These are phyloP conservation scores for Temnothorax ravouxi DNA, from an alignment of 2,888 invertebrate genomes.

Conservation along the genomic window DNA sequence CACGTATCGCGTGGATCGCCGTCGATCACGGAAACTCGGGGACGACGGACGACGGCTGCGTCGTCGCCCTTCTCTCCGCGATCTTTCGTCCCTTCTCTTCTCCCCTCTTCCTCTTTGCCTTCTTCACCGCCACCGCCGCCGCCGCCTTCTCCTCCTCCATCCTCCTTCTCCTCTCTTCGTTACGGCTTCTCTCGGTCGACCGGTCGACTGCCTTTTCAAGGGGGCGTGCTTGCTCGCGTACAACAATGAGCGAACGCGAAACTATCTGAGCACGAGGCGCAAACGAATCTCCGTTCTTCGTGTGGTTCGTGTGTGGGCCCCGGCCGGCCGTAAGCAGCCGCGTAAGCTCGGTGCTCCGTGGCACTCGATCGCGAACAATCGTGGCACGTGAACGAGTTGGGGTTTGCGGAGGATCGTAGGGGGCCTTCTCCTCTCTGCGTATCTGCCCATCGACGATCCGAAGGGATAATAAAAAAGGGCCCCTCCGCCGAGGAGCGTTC, in stretches of 20 bases:
- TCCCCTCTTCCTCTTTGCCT: slow-evolving; percentile 48
- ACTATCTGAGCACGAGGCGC: slow-evolving; percentile 78
- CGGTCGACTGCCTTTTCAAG: slow-evolving; percentile 74
- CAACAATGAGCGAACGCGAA: slow-evolving; percentile 79
- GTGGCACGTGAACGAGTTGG: slow-evolving; percentile 18
- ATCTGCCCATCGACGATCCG: background rate
- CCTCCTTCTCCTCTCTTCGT: slow-evolving; percentile 59
- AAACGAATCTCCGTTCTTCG: slow-evolving; percentile 68
- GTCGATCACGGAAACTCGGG: slow-evolving; percentile 26
- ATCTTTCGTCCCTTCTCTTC: slow-evolving; percentile 56
- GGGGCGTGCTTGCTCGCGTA: slow-evolving; percentile 77
- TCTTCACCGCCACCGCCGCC: slow-evolving; percentile 44
- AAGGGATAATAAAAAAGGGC: slow-evolving; percentile 15
- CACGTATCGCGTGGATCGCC: slow-evolving; percentile 8
- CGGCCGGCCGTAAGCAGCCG: slow-evolving; percentile 40
- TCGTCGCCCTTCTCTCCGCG: slow-evolving; percentile 58
- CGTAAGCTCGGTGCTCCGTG: background rate
- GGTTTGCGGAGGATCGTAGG: background rate
- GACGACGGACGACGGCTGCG: background rate
- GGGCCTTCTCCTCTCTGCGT: background rate
- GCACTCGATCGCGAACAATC: slow-evolving; percentile 34
- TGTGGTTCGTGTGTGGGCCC: slow-evolving; percentile 70
- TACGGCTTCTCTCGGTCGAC: slow-evolving; percentile 51
- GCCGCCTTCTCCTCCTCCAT: slow-evolving; percentile 45
- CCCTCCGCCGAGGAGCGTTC: background rate